Evolutionary conservation across 1,140 invertebrate genomes (phyloP).

Genomic region (Manduca sexta): DNA sequence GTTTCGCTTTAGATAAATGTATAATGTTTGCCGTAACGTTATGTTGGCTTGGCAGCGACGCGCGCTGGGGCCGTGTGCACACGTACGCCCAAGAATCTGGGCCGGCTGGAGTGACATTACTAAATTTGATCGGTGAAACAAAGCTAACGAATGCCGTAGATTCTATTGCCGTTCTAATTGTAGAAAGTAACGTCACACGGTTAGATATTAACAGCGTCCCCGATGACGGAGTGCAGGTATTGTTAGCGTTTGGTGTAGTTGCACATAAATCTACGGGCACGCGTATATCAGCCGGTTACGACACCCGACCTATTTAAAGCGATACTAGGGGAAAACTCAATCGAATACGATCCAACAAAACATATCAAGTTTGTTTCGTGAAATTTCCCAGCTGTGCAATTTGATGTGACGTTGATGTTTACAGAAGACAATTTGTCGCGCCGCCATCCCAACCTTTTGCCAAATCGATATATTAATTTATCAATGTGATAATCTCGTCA

Average conservation of each 20-base stretch:
- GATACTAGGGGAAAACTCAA: no score
- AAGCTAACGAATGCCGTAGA: conserved; percentile 51
- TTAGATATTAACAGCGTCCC: background rate
- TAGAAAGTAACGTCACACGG: background rate
- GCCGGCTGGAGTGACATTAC: conserved; percentile 69
- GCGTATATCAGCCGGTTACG: no score
- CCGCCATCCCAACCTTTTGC: conserved; percentile 1
- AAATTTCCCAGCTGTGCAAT: background rate
- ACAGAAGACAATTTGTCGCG: conserved; percentile 1
- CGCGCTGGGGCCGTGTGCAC: conserved; percentile 59
- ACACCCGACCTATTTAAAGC: no score
- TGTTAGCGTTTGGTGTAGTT: no score
- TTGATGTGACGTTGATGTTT: background rate
- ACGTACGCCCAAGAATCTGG: conserved; percentile 60
- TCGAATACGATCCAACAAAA: no score
- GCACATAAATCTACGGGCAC: no score
- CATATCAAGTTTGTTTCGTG: no score
- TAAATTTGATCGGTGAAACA: conserved; percentile 67
- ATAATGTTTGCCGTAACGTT: conserved; percentile 49
- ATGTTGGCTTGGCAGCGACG: conserved; percentile 55
- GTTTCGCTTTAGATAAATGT: conserved; percentile 44
- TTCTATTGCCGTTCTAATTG: conserved; percentile 18
- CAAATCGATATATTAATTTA: conserved; percentile 2
- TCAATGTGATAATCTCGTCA: background rate
- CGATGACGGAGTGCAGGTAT: background rate